These are phyloP conservation scores for Promerops cafer DNA, from an alignment of 2,113 vertebrate species.

Conservation along the genomic window DNA sequence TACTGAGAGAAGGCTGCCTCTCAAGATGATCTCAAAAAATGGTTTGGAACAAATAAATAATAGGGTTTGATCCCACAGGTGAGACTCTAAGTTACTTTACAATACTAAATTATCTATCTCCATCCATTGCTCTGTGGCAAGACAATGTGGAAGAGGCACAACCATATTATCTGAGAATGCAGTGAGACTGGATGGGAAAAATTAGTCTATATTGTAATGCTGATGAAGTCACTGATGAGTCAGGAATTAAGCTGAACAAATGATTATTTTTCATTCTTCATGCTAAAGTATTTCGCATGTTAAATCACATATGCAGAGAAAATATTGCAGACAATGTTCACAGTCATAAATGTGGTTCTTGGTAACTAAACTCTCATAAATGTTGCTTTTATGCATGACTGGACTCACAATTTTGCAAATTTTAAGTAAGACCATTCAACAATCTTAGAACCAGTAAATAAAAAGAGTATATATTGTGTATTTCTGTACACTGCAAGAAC, in stretches of 20 bases:
- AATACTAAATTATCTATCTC: neutral
- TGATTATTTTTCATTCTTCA: neutral
- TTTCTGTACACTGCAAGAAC: neutral
- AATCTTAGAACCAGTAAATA: neutral
- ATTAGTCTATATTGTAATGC: neutral
- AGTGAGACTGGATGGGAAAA: neutral
- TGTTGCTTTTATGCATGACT: neutral
- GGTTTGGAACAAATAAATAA: neutral
- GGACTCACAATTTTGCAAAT: neutral
- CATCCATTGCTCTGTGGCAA: neutral
- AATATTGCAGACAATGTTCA: neutral
- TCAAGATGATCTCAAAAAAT: neutral
- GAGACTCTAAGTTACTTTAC: neutral
- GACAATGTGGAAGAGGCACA: neutral
- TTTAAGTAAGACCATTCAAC: neutral
- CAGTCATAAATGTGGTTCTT: neutral
- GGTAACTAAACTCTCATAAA: neutral
- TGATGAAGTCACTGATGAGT: neutral
- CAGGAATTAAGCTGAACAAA: neutral
- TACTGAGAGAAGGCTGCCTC: neutral
- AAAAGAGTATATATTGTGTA: neutral
- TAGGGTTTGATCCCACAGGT: neutral
- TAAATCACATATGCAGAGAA: neutral
- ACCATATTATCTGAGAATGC: neutral
- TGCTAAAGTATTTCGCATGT: neutral